phyloP scores from a whole-genome alignment of 2,797 vertebrate genomes.

The Coracias cyanogaster region DNA sequence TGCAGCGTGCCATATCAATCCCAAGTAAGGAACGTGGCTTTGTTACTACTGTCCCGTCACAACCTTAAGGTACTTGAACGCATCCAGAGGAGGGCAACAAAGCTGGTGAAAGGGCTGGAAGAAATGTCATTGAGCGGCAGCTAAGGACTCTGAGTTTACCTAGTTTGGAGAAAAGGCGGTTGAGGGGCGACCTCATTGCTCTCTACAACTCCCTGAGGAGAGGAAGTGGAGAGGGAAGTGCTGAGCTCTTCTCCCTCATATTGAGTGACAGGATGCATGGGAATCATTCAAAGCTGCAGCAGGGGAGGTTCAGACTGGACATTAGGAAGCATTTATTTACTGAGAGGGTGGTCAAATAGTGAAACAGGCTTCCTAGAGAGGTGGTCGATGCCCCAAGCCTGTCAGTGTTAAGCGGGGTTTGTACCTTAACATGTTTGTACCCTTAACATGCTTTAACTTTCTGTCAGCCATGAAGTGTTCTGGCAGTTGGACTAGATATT shows the following conservation, averaged over 20 bases:
- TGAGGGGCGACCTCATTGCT: neutral
- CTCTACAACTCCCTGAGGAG: neutral
- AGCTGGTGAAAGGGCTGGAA: neutral
- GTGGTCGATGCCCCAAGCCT: neutral
- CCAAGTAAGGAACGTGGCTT: neutral
- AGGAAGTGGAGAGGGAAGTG: neutral
- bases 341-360: neutral
- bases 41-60: neutral
- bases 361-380: neutral
- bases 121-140: neutral
- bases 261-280: rapidly evolving
- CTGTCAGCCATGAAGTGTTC: neutral
- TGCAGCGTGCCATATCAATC: neutral
- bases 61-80: neutral
- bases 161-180: neutral
- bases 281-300: neutral
- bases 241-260: neutral
- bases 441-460: neutral
- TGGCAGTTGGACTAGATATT: neutral
- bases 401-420: neutral
- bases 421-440: neutral
- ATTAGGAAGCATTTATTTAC: neutral
- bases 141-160: neutral
- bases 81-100: neutral
- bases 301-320: neutral